Percentiles rank a stretch among this genome's conserved stretches.
Conservation (phyloP, 2,113 vertebrate species). For the Xiphorhynchus elegans region DNA sequence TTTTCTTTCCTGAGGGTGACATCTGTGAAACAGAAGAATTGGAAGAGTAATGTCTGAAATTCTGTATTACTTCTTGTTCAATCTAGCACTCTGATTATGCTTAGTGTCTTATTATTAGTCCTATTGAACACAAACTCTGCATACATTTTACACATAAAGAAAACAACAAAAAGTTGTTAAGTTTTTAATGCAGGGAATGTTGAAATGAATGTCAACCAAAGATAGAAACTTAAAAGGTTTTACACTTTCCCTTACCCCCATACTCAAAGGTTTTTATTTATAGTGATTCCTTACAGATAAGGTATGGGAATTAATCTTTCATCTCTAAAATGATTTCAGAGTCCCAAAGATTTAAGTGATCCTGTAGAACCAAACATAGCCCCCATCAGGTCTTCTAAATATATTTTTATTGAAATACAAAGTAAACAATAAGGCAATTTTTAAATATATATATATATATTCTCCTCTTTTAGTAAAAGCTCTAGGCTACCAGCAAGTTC, state of each 20-base stretch:
- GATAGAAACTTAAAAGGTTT: background rate
- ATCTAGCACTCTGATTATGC: background rate
- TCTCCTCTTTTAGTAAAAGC: background rate
- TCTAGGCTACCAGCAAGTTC: background rate
- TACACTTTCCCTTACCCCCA: fast-evolving
- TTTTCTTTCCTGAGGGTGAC: background rate
- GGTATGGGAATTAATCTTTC: background rate
- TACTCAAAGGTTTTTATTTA: background rate
- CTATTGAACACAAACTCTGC: background rate
- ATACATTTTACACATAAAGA: background rate
- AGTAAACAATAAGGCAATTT: background rate
- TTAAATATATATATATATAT: background rate
- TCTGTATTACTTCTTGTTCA: background rate
- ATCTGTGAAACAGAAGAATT: background rate
- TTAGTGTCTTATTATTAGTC: background rate
- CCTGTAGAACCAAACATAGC: background rate
- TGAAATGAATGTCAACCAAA: background rate
- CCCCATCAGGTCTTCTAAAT: background rate
- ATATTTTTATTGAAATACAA: background rate
- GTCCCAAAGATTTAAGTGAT: background rate
- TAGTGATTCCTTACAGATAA: background rate
- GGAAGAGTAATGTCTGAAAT: background rate
- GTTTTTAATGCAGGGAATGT: background rate
- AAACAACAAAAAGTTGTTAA: background rate
- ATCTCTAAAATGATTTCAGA: background rate